These are phyloP conservation scores for Chaetura pelagica DNA, from an alignment of 2,113 vertebrate species.

Conservation along the genomic window DNA sequence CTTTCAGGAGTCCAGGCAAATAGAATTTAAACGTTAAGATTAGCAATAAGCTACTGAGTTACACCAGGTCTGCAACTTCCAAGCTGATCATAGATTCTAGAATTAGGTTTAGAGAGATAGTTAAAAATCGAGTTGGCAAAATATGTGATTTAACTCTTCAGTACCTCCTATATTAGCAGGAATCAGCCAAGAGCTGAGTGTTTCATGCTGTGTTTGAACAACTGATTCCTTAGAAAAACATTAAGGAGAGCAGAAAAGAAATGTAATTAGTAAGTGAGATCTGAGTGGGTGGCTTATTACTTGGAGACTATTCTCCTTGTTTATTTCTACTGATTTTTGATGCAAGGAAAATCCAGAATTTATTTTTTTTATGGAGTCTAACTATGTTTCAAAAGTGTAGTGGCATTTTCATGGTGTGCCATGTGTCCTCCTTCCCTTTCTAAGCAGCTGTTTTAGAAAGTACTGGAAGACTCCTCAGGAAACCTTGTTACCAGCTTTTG, in stretches of 20 bases:
- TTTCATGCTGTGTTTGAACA: not conserved
- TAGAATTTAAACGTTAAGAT: not conserved
- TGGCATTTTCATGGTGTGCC: not conserved
- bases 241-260: not conserved
- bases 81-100: not conserved
- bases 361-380: not conserved
- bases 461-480: not conserved
- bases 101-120: not conserved
- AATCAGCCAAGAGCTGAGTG: not conserved
- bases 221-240: not conserved
- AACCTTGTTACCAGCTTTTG: not conserved
- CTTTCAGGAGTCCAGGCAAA: not conserved
- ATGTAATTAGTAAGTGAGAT: not conserved
- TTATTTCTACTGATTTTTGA: not conserved
- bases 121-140: not conserved
- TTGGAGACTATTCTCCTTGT: not conserved
- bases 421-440: not conserved
- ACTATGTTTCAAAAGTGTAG: not conserved
- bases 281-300: not conserved
- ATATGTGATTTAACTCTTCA: not conserved
- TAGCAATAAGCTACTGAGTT: not conserved
- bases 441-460: not conserved
- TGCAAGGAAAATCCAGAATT: not conserved
- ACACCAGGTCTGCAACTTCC: not conserved
- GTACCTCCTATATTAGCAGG: not conserved